These are phyloP conservation scores for Dolichopus griseipennis DNA, from an alignment of 2,888 invertebrate genomes.

Conservation along the genomic window DNA sequence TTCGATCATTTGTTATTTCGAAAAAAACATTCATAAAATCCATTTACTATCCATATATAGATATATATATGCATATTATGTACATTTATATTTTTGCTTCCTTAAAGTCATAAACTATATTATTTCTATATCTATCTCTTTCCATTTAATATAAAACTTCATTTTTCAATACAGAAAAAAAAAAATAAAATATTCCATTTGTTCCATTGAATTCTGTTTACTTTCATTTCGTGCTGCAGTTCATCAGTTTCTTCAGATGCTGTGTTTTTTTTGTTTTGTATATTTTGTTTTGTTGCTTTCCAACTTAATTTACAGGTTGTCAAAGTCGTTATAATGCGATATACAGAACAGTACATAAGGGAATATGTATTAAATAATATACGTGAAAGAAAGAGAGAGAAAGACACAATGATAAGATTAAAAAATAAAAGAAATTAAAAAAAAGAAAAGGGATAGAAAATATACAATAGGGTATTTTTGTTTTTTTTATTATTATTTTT, in stretches of 20 bases:
- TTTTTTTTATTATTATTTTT: too few relatives aligned
- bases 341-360: not conserved
- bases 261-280: not conserved
- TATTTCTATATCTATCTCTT: not conserved
- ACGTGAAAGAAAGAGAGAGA: not conserved
- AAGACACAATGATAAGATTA: not conserved
- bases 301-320: constrained; percentile 4
- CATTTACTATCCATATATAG: not conserved
- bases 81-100: not conserved
- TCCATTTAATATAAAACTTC: not conserved
- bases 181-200: not conserved
- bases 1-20: too few relatives aligned
- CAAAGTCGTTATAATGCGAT: not conserved
- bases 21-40: too few relatives aligned
- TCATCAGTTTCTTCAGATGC: constrained; percentile 3
- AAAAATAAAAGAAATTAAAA: not conserved
- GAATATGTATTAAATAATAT: not conserved
- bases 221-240: not conserved
- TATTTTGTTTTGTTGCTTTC: not conserved
- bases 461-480: too few relatives aligned
- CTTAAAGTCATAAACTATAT: not conserved
- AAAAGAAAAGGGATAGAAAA: not conserved
- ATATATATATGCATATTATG: not conserved
- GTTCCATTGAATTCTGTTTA: not conserved
- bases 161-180: not conserved